Base-by-base conservation (phyloP, 2,113 vertebrate species). In the Orcinus orca region DNA sequence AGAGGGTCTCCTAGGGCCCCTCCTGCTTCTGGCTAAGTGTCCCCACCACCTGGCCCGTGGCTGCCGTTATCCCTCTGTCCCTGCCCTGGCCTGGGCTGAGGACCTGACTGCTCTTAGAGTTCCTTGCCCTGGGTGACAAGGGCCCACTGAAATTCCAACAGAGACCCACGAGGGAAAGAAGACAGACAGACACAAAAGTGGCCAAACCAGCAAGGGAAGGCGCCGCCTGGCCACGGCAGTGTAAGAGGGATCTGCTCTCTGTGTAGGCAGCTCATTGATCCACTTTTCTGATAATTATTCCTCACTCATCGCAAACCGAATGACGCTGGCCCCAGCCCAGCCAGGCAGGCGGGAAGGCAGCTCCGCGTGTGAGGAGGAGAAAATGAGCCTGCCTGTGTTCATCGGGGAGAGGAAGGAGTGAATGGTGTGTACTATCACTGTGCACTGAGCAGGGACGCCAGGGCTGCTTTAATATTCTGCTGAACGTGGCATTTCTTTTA, bases 401-500 rank as follows among this genome's bases (percentile, higher is more conserved):
- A 67, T 36, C 0, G 53, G 79, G 94, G 55, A 68, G 67, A 93
- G 68, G 76, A 74, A 62, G 68, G 65, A 90, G 77, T 74, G 95
- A 97, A 90, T 93, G 94, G 92, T 84, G 58, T 85, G 84, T 85
- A 94, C 93, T 95, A 79, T 83, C 93, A 83, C 91, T 93, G 86
- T 1, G 6, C 62, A 31, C 47, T 41, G 82, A 95, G 93, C 96
- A 63, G 92, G 96, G 92, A 93, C 53, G 1, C 67, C 3, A 62
- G 65, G 73, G 74, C 95, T 95, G 96, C 90, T 97, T 95, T 83
- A 90, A 95, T 96, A 96, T 97, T 98, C 97, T 97, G 97, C 97
- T 97, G 97, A 98, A 98, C 92, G 80, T 76, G 85, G 92, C 21
- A 20, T 98, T 97, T 97, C 93, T 84, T 88, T 98, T 98, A 98